These are phyloP conservation scores for Taurulus bubalis DNA, from an alignment of 2,113 vertebrate species.

Conservation along the genomic window DNA sequence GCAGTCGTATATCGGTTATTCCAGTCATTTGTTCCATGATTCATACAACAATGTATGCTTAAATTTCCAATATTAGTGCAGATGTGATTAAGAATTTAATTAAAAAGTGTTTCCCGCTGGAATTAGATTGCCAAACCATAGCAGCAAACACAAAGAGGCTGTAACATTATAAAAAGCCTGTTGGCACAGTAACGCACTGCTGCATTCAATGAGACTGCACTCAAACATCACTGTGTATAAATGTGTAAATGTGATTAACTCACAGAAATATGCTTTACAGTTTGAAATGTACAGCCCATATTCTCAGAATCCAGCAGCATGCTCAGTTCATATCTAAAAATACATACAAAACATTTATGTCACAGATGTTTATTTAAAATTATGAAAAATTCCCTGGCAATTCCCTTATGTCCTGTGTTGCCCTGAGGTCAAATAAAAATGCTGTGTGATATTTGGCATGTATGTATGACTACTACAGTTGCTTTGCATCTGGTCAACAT, in stretches of 20 bases:
- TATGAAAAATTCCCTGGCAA: slow-evolving; percentile 34
- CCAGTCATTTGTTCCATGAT: slow-evolving; percentile 4
- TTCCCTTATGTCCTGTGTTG: slow-evolving; percentile 10
- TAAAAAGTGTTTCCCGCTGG: not conserved
- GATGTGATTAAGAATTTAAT: not conserved
- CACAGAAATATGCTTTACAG: not conserved
- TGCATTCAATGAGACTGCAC: not conserved
- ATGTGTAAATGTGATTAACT: not conserved
- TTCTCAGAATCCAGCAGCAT: slow-evolving; percentile 4
- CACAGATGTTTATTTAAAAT: not conserved
- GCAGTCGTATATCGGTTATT: not conserved
- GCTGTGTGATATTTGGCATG: not conserved
- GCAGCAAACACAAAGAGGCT: not conserved
- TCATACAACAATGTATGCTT: slow-evolving; percentile 4
- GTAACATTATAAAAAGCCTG: not conserved
- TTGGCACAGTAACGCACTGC: slow-evolving; percentile 32
- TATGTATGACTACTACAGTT: not conserved
- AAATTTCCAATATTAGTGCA: slow-evolving; percentile 28
- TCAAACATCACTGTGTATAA: not conserved
- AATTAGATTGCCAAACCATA: not conserved
- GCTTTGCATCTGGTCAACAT: slow-evolving; percentile 8
- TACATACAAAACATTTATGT: slow-evolving; percentile 9
- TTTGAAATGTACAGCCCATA: slow-evolving; percentile 6
- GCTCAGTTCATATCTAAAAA: slow-evolving; percentile 24
- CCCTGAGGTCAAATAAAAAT: slow-evolving; percentile 39